Conservation (phyloP, 2,113 vertebrate species). For the Orientallactaga bullata region DNA sequence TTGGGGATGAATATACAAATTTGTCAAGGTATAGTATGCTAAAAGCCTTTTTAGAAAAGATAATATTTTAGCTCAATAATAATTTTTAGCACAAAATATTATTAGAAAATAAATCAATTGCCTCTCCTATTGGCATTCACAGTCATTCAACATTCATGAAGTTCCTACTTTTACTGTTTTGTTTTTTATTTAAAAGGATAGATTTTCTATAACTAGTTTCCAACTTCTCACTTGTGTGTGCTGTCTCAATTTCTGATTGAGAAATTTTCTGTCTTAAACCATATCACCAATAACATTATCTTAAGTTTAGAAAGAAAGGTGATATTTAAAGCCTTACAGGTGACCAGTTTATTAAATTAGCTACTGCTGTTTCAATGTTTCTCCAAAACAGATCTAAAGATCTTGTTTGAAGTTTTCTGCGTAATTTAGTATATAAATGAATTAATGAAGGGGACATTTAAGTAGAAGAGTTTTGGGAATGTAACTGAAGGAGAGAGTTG, state of each 20-base stretch:
- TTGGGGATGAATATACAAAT: not conserved
- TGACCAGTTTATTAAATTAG: conserved; percentile 41
- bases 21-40: conserved; percentile 34
- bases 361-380: conserved; percentile 35
- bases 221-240: not conserved
- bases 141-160: conserved; percentile 9
- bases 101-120: conserved; percentile 43
- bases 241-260: conserved; percentile 15
- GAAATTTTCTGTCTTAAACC: conserved; percentile 52
- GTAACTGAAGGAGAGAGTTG: conserved; percentile 22
- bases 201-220: not conserved
- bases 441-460: not conserved
- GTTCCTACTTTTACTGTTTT: conserved; percentile 26
- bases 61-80: too few relatives aligned
- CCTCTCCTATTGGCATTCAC: not conserved
- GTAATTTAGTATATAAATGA: conserved; percentile 17
- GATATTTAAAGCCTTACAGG: conserved; percentile 9
- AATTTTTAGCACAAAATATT: not conserved
- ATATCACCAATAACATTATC: not conserved
- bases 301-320: conserved; percentile 56
- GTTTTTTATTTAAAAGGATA: conserved; percentile 19
- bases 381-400: conserved; percentile 20
- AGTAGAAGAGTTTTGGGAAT: conserved; percentile 25
- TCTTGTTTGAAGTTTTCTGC: conserved; percentile 45
- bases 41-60: conserved; percentile 48